Base-by-base conservation (phyloP, 1,140 invertebrate genomes). In the Delia radicum region DNA sequence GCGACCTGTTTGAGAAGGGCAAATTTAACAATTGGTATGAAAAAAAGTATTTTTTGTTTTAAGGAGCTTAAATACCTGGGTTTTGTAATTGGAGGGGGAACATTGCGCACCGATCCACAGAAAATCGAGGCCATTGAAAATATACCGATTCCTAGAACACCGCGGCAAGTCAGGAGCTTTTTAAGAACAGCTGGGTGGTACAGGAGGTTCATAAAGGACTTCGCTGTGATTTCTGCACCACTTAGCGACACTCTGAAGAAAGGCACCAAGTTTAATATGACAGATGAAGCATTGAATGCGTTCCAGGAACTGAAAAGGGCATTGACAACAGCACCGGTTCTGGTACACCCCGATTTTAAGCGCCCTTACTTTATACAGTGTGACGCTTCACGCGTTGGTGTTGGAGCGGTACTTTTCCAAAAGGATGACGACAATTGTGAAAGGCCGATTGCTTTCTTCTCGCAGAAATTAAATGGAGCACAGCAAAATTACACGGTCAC, bases 291-390 rank as follows among this genome's bases (percentile, higher is more conserved):
- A 3, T 27, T 55, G 24, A 21, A 29, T 3, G 24, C 13, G 3
- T 61, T 61, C 13, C 13, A 72, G 21, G 10, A 37, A 7, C 8
- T 72, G 8, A 72, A 72, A 27, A 4, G 27, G 2, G 42, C 26
- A 61, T 37, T 73, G n/a, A 73, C 72, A 4, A 28, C 13, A 13
- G 72, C 72, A 12, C 72, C 42, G 13, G 26, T 73, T 61, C 48
- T 73, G 10, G 72, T 28, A 4, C 46, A 73, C 61, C 72, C 72
- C 3, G 37, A 73, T 6, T 73, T 73, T 73, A 37, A n/a, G 10
- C 71, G 55, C 18, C 67, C 55, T 1, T 80, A 80, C 61, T 48
- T 48, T 6, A 55, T 73, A 3, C 72, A 73, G 61, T 73, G 72
- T n/a, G 46, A 73, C 29, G 72, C 72, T 4, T 28, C 42, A 2